Percentiles rank a stretch among this genome's conserved stretches.
Evolutionary conservation across 64 coral and sea anemone genomes (phyloP).

Genomic region (Pachyseris speciosa): DNA sequence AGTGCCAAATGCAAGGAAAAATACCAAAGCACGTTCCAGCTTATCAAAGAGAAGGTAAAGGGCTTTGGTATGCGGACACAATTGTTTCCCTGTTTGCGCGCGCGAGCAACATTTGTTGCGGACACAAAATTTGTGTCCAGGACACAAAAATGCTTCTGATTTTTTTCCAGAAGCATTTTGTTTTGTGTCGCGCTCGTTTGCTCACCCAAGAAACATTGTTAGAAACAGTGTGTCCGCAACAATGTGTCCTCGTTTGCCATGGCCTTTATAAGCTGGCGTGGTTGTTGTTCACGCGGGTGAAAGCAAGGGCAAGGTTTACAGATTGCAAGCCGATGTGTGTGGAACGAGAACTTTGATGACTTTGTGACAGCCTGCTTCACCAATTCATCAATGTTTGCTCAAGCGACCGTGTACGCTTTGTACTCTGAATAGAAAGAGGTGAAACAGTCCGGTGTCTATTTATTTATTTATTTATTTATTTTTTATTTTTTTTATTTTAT

Average conservation of each 20-base stretch:
- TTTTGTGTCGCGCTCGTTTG: no score
- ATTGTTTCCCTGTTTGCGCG: no score
- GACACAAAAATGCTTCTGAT: no score
- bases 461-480: no score
- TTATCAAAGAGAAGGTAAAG: slow-evolving; percentile 64
- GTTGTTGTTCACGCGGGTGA: slow-evolving; percentile 44
- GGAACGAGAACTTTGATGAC: slow-evolving; percentile 54
- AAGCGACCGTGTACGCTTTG: slow-evolving; percentile 61
- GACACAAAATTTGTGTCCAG: no score
- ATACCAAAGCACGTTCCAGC: slow-evolving; percentile 6
- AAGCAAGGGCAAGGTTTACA: slow-evolving; percentile 49
- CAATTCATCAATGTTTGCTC: slow-evolving; percentile 50
- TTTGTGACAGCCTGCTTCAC: slow-evolving; percentile 19
- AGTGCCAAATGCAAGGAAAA: slow-evolving; percentile 8
- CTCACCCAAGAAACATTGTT: no score
- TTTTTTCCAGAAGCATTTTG: no score
- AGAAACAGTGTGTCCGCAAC: no score
- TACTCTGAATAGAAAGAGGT: slow-evolving; percentile 57
- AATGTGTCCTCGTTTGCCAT: no score
- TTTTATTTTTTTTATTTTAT: no score
- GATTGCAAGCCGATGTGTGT: slow-evolving; percentile 55
- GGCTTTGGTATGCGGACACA: neutral
- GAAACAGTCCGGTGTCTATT: no score
- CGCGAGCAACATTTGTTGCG: no score
- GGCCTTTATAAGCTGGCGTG: slow-evolving; percentile 57